Percentiles rank a stretch among this genome's conserved stretches.
Conservation (phyloP, 2,113 vertebrate species). For the Alligator mississippiensis region DNA sequence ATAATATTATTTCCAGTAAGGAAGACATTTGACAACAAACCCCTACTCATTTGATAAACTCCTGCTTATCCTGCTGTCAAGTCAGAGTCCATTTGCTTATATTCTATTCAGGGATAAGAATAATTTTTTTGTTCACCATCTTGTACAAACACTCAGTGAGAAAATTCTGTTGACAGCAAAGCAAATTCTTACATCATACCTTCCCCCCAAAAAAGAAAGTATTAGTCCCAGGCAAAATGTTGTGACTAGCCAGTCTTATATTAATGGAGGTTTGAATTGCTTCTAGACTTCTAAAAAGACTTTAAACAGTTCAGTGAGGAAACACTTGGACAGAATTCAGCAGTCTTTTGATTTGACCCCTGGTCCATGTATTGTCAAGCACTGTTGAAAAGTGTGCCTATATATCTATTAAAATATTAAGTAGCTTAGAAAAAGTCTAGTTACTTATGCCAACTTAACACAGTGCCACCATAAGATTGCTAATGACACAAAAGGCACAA, state of each 20-base stretch:
- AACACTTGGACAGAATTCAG: not conserved
- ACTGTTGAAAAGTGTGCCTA: not conserved
- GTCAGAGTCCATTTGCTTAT: not conserved
- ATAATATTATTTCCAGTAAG: too few relatives aligned
- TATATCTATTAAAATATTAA: not conserved
- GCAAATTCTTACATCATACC: not conserved
- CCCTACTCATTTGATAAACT: not conserved
- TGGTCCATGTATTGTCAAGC: not conserved
- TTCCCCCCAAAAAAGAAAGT: not conserved
- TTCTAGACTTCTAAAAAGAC: not conserved
- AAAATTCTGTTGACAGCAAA: slow-evolving; percentile 20
- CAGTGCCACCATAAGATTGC: not conserved
- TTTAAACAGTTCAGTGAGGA: not conserved
- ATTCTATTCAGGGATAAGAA: not conserved
- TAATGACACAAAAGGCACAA: not conserved
- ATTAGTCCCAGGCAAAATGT: not conserved
- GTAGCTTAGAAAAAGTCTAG: not conserved
- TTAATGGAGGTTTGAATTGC: not conserved
- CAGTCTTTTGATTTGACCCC: not conserved
- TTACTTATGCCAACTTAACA: not conserved
- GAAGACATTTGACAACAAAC: not conserved
- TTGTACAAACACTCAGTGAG: not conserved
- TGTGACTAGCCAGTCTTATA: not conserved
- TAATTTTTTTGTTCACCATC: not conserved
- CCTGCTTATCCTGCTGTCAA: not conserved